Percentiles rank a stretch among this genome's conserved stretches.
These are phyloP conservation scores for Lepeophtheirus nordmannii DNA, from an alignment of 2,888 invertebrate genomes.

Conservation along the genomic window DNA sequence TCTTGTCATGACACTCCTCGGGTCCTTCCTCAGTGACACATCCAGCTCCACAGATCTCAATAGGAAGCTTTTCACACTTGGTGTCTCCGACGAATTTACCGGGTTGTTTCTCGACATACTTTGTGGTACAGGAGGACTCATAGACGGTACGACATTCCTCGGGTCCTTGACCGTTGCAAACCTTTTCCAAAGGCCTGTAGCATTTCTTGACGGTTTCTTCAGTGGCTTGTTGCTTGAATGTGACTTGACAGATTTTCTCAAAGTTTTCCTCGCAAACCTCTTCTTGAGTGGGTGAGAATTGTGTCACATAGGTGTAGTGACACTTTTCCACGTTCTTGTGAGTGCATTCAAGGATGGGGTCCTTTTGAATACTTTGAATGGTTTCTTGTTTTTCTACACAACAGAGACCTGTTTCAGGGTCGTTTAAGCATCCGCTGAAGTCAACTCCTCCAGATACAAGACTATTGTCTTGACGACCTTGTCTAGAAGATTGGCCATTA, in stretches of 20 bases:
- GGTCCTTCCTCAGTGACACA: constrained; percentile 15
- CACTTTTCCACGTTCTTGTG: constrained; percentile 24
- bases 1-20: constrained; percentile 23
- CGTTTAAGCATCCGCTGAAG: constrained; percentile 3
- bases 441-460: constrained; percentile 13
- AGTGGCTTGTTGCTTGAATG: constrained; percentile 22
- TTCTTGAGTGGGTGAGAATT: constrained; percentile 12
- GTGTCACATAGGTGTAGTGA: constrained; percentile 19
- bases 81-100: constrained; percentile 23
- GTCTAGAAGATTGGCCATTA: not conserved
- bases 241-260: constrained; percentile 21
- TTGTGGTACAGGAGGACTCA: constrained; percentile 23
- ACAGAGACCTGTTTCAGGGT: constrained; percentile 19
- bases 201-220: constrained; percentile 18
- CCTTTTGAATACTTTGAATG: constrained; percentile 16
- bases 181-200: constrained; percentile 18
- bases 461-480: constrained; percentile 17
- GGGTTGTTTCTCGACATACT: constrained; percentile 7
- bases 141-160: constrained; percentile 22
- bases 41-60: constrained; percentile 20
- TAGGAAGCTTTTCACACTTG: constrained; percentile 21
- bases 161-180: constrained; percentile 22
- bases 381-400: constrained; percentile 23
- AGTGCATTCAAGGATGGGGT: constrained; percentile 23
- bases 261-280: constrained; percentile 22